A percentile compares a stretch with the other conserved stretches of the same genome.
Evolutionary conservation across 2,797 vertebrate species (phyloP).

Genomic region (Astyanax mexicanus): DNA sequence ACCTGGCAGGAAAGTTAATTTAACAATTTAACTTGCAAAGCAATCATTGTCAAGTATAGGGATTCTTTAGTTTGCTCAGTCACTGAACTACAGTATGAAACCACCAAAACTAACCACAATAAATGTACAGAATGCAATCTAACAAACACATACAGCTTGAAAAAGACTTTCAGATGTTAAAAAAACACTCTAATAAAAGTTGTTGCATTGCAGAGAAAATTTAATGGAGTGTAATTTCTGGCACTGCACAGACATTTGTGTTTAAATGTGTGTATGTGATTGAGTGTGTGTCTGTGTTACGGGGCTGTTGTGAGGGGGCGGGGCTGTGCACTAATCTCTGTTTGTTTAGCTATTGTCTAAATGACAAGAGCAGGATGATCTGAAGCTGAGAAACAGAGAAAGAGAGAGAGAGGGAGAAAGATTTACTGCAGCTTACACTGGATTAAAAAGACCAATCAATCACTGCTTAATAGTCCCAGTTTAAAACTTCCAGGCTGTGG

Average conservation of each 20-base stretch:
- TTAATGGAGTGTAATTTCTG: background rate
- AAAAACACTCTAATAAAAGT: background rate
- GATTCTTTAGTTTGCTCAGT: no score
- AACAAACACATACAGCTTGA: no score
- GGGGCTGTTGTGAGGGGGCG: background rate
- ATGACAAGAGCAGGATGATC: constrained; percentile 44
- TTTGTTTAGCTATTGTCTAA: constrained; percentile 49
- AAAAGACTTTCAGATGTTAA: no score
- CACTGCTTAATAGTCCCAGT: constrained; percentile 4
- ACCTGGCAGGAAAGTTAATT: no score
- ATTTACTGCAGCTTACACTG: constrained; percentile 38
- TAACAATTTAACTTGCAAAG: no score
- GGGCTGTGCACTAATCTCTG: constrained; percentile 27
- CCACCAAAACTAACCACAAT: no score
- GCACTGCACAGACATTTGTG: background rate
- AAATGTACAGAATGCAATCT: no score
- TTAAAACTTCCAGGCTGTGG: background rate
- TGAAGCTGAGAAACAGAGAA: background rate
- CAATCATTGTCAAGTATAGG: no score
- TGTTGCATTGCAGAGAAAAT: background rate
- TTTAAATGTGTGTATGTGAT: background rate
- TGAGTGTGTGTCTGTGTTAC: background rate
- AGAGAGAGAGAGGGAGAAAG: constrained; percentile 16
- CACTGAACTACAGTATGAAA: no score
- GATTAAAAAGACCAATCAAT: constrained; percentile 20